Evolutionary conservation across 2,113 vertebrate genomes (phyloP).

Genomic region (Shinisaurus crocodilurus): DNA sequence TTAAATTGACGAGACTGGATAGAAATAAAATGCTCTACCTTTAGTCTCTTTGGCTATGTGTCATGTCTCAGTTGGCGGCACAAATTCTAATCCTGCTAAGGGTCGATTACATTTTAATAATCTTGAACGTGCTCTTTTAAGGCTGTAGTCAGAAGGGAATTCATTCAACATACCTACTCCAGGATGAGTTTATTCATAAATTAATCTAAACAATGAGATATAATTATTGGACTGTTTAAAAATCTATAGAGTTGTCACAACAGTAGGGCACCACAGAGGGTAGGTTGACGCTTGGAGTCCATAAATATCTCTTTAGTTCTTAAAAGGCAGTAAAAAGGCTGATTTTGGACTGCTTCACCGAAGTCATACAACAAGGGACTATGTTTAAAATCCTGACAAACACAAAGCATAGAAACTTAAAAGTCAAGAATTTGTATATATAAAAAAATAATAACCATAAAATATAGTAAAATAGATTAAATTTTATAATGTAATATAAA

Average conservation of each 20-base stretch:
- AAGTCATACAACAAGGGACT: too few species aligned
- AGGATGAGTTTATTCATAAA: conserved; percentile 34
- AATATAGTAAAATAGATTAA: too few species aligned
- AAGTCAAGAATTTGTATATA: too few species aligned
- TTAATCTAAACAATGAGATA: conserved; percentile 23
- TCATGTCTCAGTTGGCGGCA: conserved; percentile 42
- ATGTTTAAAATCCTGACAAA: too few species aligned
- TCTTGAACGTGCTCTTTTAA: background rate
- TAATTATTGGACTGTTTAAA: background rate
- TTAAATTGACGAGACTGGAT: conserved; percentile 39
- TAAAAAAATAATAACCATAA: too few species aligned
- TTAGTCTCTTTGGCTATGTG: conserved; percentile 43
- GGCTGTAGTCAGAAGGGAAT: conserved; percentile 7
- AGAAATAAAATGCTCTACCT: conserved; percentile 49
- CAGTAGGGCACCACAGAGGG: conserved; percentile 1
- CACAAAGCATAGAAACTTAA: too few species aligned
- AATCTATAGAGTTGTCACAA: conserved; percentile 38
- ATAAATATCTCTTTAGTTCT: conserved; percentile 49
- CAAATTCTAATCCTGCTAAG: background rate
- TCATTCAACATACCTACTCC: conserved; percentile 38
- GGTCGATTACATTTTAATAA: background rate
- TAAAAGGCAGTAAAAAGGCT: conserved; percentile 41
- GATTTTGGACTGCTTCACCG: conserved; percentile 34
- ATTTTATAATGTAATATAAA: too few species aligned
- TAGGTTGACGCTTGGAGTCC: conserved; percentile 22